Percentiles rank a stretch among this genome's conserved stretches.
Conservation (phyloP, 2,113 vertebrate species). For the Limanda limanda region DNA sequence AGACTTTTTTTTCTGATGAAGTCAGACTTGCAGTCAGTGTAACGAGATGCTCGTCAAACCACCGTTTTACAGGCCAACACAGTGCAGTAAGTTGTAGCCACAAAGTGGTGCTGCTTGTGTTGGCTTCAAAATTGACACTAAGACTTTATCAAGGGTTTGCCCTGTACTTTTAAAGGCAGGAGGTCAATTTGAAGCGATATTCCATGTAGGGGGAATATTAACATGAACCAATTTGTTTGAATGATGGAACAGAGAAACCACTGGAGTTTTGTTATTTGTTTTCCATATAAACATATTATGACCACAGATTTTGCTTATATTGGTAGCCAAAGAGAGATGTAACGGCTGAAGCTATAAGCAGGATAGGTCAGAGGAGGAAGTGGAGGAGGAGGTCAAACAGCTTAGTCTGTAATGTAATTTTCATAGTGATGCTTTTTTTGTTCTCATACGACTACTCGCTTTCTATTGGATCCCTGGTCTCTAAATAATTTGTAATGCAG, state of each 20-base stretch:
- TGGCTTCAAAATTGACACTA: constrained; percentile 38
- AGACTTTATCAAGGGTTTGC: constrained; percentile 23
- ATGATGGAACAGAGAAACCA: constrained; percentile 53
- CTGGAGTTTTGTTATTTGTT: constrained; percentile 50
- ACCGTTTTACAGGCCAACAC: constrained; percentile 21
- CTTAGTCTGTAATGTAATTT: constrained; percentile 37
- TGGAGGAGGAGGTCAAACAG: constrained; percentile 11
- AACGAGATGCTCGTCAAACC: constrained; percentile 29
- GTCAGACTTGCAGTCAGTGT: constrained; percentile 31
- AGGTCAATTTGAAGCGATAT: constrained; percentile 34
- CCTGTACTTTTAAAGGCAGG: constrained; percentile 33
- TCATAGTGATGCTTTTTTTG: constrained; percentile 44
- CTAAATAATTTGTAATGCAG: constrained; percentile 64
- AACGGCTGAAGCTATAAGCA: constrained; percentile 49
- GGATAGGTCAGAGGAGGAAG: constrained; percentile 12
- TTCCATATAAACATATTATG: constrained; percentile 22
- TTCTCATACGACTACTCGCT: constrained; percentile 66
- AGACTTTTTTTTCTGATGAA: constrained; percentile 19
- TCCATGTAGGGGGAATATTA: constrained; percentile 6
- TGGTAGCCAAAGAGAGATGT: constrained; percentile 66
- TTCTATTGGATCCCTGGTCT: constrained; percentile 52
- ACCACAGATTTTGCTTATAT: constrained; percentile 44
- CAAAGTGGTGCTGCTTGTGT: constrained; percentile 51
- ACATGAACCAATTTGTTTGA: constrained; percentile 25
- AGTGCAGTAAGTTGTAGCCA: constrained; percentile 44